Evolutionary conservation across 2,888 invertebrate species (phyloP).

Genomic region (Andrena dorsata): DNA sequence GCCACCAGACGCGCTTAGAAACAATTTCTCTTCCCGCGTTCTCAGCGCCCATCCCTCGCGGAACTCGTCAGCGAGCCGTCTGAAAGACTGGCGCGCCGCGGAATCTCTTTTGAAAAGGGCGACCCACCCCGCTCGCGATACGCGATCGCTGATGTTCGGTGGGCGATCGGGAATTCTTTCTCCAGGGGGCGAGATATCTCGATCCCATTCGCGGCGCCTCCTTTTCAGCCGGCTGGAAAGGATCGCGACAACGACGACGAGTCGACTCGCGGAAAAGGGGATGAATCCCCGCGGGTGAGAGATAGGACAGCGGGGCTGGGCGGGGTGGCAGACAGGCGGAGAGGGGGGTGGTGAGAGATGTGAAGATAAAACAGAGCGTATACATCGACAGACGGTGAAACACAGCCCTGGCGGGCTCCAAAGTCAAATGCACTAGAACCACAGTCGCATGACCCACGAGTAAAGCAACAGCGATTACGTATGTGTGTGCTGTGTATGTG

Average conservation of each 20-base stretch:
- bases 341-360: slow-evolving; percentile 33
- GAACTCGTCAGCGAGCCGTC: slow-evolving; percentile 4
- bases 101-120: not conserved
- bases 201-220: too few species aligned
- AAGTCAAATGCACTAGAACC: slow-evolving; percentile 76
- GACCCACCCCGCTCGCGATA: not conserved
- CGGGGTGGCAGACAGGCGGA: not conserved
- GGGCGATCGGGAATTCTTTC: not conserved
- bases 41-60: not conserved
- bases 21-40: not conserved
- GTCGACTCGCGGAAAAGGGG: slow-evolving; percentile 8
- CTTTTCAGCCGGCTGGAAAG: not conserved
- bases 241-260: slow-evolving; percentile 17
- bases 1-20: not conserved
- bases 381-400: slow-evolving; percentile 52
- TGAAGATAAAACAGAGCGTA: slow-evolving; percentile 47
- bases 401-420: slow-evolving; percentile 66
- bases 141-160: not conserved
- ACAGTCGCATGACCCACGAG: slow-evolving; percentile 78
- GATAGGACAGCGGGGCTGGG: not conserved
- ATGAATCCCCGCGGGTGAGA: not conserved
- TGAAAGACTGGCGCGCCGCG: not conserved
- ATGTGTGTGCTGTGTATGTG: too few species aligned
- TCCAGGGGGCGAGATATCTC: not conserved
- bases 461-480: slow-evolving; percentile 76